A percentile compares a stretch with the other conserved stretches of the same genome.
Conservation (phyloP, 2,113 vertebrate genomes). For the Sterna hirundo region DNA sequence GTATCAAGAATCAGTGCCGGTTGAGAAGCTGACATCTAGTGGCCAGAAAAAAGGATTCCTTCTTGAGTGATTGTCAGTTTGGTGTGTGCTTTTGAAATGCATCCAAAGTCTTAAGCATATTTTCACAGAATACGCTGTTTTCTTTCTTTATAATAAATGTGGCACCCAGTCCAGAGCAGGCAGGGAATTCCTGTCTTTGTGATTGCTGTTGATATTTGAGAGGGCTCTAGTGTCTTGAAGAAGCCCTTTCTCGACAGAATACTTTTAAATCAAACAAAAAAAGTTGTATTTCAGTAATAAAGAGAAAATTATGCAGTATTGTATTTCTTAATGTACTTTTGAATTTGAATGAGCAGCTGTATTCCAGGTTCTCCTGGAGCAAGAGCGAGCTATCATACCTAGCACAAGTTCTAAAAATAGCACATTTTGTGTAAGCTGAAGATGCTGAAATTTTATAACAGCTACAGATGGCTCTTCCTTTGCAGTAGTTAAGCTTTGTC, state of each 20-base stretch:
- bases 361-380: neutral
- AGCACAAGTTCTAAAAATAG: neutral
- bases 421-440: neutral
- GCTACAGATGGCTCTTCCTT: neutral
- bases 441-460: neutral
- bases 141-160: neutral
- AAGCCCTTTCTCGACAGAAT: neutral
- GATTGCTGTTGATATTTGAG: fast-evolving
- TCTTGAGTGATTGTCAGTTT: neutral
- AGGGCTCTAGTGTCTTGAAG: neutral
- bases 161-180: neutral
- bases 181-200: neutral
- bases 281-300: neutral
- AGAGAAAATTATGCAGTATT: neutral
- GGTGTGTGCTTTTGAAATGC: neutral
- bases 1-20: neutral
- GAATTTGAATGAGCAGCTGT: neutral
- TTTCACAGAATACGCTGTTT: fast-evolving
- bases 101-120: fast-evolving
- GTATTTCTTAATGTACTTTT: neutral
- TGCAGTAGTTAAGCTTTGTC: neutral
- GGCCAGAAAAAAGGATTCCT: neutral
- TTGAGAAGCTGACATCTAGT: slow-evolving; percentile 75
- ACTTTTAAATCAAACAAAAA: neutral
- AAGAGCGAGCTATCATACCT: neutral